Base-by-base conservation (phyloP, 2,113 vertebrate species). In the Nothoprocta pentlandii region DNA sequence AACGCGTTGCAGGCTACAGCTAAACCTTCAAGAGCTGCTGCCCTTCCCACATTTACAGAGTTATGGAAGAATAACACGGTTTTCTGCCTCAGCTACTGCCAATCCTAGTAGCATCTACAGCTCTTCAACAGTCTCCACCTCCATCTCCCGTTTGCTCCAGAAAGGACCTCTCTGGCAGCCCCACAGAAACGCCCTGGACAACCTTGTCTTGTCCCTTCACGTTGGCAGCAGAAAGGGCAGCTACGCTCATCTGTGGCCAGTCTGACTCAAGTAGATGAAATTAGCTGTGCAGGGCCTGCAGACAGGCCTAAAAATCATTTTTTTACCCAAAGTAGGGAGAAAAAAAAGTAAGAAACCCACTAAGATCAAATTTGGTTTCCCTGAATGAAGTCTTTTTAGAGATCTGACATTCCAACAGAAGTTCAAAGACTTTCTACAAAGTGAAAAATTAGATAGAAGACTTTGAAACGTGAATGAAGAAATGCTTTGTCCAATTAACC, bases 401-500 rank as follows among this genome's bases (percentile, higher is more conserved):
- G 66, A 87, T 68, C 32, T 85, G 80, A 89, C 66, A 58, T 76
- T 87, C 47, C 75, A 87, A 54, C 4, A 44, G 16, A 79, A 69
- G 90, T 89, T 94, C 89, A 92, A 96, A 95, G 89, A 47, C 80
- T 73, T 67, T 64, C 25, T 66, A 81, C 34, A 20, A 41, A 68
- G 74, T 58, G 66, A 90, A 87, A 81, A 93, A 79, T 94, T 80
- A 92, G 69, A 90, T 32, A 36, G 79, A 91, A 82, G 86, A 87
- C 83, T 90, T 79, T 78, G 83, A 93, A 94, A 96, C 1, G 2
- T 54, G 90, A 94, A 86, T 49, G 91, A 93, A 95, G 56, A 94
- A 93, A 79, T 82, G 74, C 41, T 73, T 94, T 82, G 74, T 73
- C 61, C 81, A 92, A 91, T 89, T 93, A 95, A 92, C 53, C 78